Evolutionary conservation across 2,113 vertebrate species (phyloP).

Genomic region (Hydrochoerus hydrochaeris): DNA sequence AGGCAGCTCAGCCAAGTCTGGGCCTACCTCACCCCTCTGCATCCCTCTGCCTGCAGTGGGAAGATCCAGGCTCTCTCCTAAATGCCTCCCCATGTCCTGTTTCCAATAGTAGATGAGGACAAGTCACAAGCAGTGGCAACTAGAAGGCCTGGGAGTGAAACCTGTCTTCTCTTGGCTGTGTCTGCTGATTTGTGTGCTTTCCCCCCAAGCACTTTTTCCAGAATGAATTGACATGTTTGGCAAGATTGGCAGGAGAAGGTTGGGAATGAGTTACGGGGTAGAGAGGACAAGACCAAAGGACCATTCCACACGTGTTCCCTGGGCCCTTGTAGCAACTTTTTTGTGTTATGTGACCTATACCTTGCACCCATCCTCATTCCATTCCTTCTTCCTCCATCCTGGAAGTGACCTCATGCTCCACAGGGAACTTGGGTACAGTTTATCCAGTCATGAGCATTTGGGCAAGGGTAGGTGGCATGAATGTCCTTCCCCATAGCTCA

Average conservation of each 20-base stretch:
- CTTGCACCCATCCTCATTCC: no score
- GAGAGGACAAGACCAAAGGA: background rate
- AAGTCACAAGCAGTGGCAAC: fast-evolving
- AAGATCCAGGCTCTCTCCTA: background rate
- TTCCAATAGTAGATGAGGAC: background rate
- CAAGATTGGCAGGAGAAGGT: no score
- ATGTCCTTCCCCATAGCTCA: fast-evolving
- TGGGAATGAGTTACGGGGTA: fast-evolving
- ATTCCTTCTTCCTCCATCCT: no score
- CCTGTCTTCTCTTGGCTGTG: fast-evolving
- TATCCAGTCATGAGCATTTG: fast-evolving
- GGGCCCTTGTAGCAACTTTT: background rate
- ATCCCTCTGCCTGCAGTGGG: background rate
- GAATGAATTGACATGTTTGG: background rate
- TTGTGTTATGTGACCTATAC: fast-evolving
- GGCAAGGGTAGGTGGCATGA: fast-evolving
- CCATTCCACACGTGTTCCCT: fast-evolving
- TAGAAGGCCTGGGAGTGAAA: fast-evolving
- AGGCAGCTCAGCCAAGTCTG: fast-evolving
- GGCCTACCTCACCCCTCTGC: background rate
- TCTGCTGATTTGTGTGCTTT: fast-evolving
- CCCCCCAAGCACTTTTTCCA: background rate
- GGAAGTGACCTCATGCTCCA: fast-evolving
- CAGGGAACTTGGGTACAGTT: fast-evolving
- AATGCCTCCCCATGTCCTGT: fast-evolving